A percentile compares a stretch with the other conserved stretches of the same genome.
These are phyloP conservation scores for Parasteatoda lunata DNA, from an alignment of 2,888 invertebrate genomes.

Conservation along the genomic window DNA sequence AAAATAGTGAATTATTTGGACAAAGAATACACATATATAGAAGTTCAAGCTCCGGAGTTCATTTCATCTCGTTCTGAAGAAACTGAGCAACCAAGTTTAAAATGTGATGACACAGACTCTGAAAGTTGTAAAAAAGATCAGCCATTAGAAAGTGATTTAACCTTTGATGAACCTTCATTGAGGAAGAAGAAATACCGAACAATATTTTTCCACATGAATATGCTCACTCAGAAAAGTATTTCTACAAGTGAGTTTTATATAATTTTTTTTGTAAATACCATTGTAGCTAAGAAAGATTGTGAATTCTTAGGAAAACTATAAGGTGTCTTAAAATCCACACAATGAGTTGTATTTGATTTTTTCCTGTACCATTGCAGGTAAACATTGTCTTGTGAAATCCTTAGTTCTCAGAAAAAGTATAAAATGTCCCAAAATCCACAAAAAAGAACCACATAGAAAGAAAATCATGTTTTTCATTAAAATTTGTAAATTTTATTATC, in stretches of 20 bases:
- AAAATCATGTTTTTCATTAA: too few relatives aligned
- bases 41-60: neutral
- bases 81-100: neutral
- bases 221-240: constrained; percentile 2
- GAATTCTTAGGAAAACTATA: too few relatives aligned
- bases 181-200: constrained; percentile 20
- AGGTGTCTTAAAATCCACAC: too few relatives aligned
- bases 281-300: too few relatives aligned
- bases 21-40: neutral
- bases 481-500: too few relatives aligned
- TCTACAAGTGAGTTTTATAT: constrained; percentile 8
- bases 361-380: too few relatives aligned
- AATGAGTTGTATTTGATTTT: too few relatives aligned
- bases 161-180: constrained; percentile 9
- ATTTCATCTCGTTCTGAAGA: neutral
- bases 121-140: neutral
- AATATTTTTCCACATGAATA: constrained; percentile 29
- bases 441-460: too few relatives aligned
- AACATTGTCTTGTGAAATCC: too few relatives aligned
- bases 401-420: too few relatives aligned
- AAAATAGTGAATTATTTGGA: constrained; percentile 19
- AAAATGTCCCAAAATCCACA: too few relatives aligned
- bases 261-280: neutral
- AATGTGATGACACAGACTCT: neutral
- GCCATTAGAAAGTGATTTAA: neutral